A percentile compares a stretch with the other conserved stretches of the same genome.
Evolutionary conservation across 2,888 invertebrate species (phyloP).

Genomic region (Dorcus parallelipipedus): DNA sequence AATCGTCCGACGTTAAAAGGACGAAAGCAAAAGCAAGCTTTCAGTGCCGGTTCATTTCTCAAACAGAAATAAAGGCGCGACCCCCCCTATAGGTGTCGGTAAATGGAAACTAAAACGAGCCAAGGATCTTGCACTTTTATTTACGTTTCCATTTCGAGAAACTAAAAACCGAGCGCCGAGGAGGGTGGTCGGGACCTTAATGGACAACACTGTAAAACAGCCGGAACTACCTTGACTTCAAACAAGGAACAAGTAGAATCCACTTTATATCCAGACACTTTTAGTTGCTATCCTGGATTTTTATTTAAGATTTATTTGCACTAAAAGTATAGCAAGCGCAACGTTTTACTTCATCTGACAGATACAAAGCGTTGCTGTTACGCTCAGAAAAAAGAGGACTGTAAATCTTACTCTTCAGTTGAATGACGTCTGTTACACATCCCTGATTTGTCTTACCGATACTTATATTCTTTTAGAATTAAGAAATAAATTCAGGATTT

Average conservation of each 20-base stretch:
- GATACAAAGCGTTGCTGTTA: background rate
- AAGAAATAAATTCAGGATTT: too few species aligned
- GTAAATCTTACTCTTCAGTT: background rate
- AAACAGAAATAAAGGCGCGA: slow-evolving; percentile 4
- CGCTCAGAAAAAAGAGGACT: background rate
- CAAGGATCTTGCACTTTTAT: background rate
- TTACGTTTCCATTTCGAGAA: slow-evolving; percentile 2
- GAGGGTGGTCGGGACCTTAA: background rate
- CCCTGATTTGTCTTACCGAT: too few species aligned
- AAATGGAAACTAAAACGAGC: slow-evolving; percentile 4
- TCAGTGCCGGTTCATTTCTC: slow-evolving; percentile 5
- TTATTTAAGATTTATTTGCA: background rate
- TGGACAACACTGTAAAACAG: slow-evolving; percentile 1
- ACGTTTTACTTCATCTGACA: background rate
- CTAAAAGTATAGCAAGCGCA: background rate
- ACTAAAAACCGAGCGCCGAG: background rate
- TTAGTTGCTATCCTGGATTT: background rate
- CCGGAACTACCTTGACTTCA: slow-evolving; percentile 2
- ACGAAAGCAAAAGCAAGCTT: background rate
- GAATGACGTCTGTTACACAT: background rate
- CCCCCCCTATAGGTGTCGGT: slow-evolving; percentile 1
- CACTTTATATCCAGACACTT: background rate
- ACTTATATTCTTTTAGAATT: too few species aligned
- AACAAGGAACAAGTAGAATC: background rate
- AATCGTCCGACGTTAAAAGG: background rate